Conservation (phyloP, 2,113 vertebrate genomes). For the pig (Sus scrofa) region DNA sequence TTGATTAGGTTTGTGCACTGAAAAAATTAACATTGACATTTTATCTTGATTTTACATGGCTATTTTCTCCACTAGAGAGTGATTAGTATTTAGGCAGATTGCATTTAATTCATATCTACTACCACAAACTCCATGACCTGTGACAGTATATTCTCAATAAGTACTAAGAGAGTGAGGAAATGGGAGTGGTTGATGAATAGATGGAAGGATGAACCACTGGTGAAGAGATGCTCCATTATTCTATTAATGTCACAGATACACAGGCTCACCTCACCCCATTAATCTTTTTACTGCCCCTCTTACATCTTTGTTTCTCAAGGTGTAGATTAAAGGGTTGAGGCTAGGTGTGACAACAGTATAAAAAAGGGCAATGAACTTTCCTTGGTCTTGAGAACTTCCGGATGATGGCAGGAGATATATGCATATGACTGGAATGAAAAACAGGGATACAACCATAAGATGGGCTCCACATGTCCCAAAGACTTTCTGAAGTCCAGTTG, state of each 20-base stretch:
- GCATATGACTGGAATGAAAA: no score
- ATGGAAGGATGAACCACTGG: neutral
- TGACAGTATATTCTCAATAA: neutral
- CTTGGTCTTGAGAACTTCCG: no score
- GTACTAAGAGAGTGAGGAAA: neutral
- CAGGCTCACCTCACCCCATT: neutral
- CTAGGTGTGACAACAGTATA: no score
- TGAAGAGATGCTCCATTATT: neutral
- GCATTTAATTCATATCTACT: neutral
- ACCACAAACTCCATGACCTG: neutral
- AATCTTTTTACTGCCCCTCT: neutral
- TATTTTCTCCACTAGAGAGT: neutral
- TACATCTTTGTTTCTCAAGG: constrained; percentile 17
- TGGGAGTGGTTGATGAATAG: neutral
- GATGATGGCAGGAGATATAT: no score
- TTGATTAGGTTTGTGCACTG: neutral
- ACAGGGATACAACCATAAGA: no score
- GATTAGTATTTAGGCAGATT: neutral
- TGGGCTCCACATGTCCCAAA: no score
- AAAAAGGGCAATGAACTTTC: no score
- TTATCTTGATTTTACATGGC: neutral
- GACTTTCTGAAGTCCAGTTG: neutral
- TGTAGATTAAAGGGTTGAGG: neutral
- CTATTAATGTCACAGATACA: neutral
- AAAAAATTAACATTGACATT: neutral